These are phyloP conservation scores for Neoaliturus tenellus DNA, from an alignment of 2,888 invertebrate genomes.

Conservation along the genomic window DNA sequence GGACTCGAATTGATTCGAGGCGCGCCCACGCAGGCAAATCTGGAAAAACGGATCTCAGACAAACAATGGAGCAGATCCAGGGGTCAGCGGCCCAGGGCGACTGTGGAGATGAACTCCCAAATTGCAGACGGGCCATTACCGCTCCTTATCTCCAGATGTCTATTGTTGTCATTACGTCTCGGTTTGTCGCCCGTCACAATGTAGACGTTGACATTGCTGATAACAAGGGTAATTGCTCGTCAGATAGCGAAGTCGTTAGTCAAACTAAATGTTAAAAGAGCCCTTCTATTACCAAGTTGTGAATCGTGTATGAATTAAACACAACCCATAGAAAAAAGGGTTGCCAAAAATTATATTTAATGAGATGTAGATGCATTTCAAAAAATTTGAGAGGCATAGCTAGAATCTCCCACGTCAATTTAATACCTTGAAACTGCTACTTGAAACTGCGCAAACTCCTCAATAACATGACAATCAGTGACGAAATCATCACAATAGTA, in stretches of 20 bases:
- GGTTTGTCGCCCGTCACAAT: background rate
- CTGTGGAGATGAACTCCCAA: conserved; percentile 22
- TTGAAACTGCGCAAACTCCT: too few species aligned
- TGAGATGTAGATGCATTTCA: too few species aligned
- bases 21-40: conserved; percentile 12
- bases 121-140: conserved; percentile 1
- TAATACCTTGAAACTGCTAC: too few species aligned
- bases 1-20: too few species aligned
- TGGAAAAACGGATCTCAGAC: background rate
- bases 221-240: background rate
- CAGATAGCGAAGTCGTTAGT: background rate
- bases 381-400: too few species aligned
- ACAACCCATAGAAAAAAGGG: too few species aligned
- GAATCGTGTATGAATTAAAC: too few species aligned
- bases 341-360: too few species aligned
- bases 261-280: background rate
- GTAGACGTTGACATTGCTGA: background rate
- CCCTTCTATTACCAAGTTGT: too few species aligned
- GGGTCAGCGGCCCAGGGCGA: conserved; percentile 5
- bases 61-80: conserved; percentile 13
- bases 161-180: conserved; percentile 1
- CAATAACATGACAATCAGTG: too few species aligned
- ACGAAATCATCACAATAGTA: too few species aligned
- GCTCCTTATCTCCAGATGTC: background rate
- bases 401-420: too few species aligned